A percentile compares a stretch with the other conserved stretches of the same genome.
Conservation (phyloP, 2,113 vertebrate species). For the Crotalus viridis region DNA sequence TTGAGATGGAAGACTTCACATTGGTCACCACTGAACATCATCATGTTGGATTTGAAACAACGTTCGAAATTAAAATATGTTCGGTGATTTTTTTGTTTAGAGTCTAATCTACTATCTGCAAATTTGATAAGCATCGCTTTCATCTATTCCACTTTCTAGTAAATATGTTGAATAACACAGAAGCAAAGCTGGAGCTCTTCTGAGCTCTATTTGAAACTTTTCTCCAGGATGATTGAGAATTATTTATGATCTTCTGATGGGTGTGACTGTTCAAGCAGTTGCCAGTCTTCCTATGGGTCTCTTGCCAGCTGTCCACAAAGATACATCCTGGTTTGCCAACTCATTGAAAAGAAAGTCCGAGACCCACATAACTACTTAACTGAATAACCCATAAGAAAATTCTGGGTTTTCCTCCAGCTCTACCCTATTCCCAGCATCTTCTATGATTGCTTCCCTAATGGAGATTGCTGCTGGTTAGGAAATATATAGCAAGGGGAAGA, state of each 20-base stretch:
- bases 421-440: slow-evolving; percentile 2
- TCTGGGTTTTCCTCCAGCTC: neutral
- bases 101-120: neutral
- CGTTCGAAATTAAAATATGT: neutral
- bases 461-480: neutral
- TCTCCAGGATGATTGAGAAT: neutral
- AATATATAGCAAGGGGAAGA: slow-evolving; percentile 1
- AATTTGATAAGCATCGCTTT: neutral
- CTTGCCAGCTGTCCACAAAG: neutral
- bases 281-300: neutral
- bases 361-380: neutral
- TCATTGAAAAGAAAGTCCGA: neutral
- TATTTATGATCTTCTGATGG: neutral
- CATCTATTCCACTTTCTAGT: neutral
- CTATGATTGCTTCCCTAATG: neutral
- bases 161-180: neutral
- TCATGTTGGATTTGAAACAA: neutral
- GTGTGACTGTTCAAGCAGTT: neutral
- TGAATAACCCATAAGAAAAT: neutral
- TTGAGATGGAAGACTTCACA: neutral
- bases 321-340: neutral
- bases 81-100: neutral
- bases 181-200: neutral
- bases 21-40: neutral
- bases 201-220: neutral